Evolutionary conservation across 1,140 invertebrate species (phyloP), one percentile per base, ranked within the genome.

Genomic region (Drosophila sechellia): DNA sequence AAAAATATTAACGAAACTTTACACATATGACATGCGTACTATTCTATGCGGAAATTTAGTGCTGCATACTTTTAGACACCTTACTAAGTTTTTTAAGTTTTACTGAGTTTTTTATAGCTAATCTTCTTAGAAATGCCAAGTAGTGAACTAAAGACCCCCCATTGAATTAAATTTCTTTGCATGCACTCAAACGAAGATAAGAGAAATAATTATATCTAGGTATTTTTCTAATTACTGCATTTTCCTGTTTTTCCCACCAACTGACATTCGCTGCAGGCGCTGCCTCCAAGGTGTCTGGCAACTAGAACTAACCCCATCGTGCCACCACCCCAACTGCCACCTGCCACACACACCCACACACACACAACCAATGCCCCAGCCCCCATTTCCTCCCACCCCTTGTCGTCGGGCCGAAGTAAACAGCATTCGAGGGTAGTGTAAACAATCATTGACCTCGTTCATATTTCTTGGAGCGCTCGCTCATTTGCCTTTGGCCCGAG

Each of bases 401-500:
- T 2, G 22, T 34, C 25, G 25, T 10, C 54, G n/a, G 59, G 68
- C 63, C 39, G 73, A 73, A 75, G 81, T 85, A 85, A 86, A 89
- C 83, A 86, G 79, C 75, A 89, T 86, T 86, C 84, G 84, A 86
- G 83, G 81, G 83, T 86, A 87, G 83, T 90, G 87, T 90, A 90
- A 90, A 90, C 86, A 90, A 90, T 89, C 83, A 90, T 87, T 90
- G 87, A 90, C 86, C 86, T 90, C 86, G 83, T 90, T 90, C 81
- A 87, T 83, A 83, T 83, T 86, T 81, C 83, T 86, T 66, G 61
- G 74, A 65, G 70, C 61, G 61, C 50, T 58, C 79, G 77, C 80
- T 83, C 84, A 79, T 87, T 89, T 89, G 83, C 79, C 75, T 86
- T 79, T 86, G 75, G 68, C 80, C 70, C 52, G 69, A 72, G 73